A percentile compares a stretch with the other conserved stretches of the same genome.
phyloP scores from a whole-genome alignment of 2,888 invertebrate genomes.

The Spatulosminthurus flaviceps region DNA sequence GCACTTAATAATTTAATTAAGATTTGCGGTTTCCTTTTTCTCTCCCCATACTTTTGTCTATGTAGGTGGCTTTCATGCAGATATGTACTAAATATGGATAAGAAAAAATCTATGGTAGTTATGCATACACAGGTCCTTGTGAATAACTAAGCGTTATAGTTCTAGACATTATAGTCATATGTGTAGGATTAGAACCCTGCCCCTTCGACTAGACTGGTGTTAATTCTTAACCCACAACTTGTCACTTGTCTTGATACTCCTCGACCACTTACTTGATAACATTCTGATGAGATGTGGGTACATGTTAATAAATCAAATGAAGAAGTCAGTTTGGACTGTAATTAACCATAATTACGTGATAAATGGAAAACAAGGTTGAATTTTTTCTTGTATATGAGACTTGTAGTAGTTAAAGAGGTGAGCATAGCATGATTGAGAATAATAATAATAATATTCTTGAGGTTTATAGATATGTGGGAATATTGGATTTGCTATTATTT shows the following conservation, averaged over 20 bases:
- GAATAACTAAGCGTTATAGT: no score
- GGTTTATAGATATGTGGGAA: no score
- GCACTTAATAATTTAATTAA: slow-evolving; percentile 18
- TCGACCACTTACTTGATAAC: neutral
- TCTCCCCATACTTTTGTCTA: neutral
- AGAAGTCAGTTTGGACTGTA: slow-evolving; percentile 2
- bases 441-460: neutral
- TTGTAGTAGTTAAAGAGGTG: neutral
- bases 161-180: no score
- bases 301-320: slow-evolving; percentile 1
- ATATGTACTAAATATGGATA: no score
- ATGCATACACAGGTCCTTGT: no score
- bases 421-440: neutral
- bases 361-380: neutral
- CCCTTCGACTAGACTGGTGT: no score
- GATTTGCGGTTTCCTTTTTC: neutral
- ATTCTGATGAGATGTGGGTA: neutral
- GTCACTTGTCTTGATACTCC: neutral
- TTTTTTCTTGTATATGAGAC: neutral
- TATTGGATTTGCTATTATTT: no score
- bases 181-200: no score
- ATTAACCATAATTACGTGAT: neutral
- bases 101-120: no score
- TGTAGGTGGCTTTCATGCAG: no score
- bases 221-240: no score